Conservation (phyloP, 2,113 vertebrate species). For the Ciconia maguari region DNA sequence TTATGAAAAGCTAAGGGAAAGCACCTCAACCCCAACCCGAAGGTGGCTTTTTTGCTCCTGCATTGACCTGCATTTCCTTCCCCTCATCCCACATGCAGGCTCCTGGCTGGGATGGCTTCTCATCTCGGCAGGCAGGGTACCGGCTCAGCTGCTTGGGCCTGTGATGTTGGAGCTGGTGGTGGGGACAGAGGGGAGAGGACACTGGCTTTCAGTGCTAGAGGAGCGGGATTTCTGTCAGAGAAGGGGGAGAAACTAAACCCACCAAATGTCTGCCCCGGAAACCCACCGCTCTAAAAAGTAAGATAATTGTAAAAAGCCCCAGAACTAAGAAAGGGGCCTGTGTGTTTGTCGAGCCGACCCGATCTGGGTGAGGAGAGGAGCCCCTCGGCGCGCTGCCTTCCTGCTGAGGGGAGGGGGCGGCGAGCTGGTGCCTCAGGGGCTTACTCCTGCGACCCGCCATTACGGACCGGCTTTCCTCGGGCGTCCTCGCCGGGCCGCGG, state of each 20-base stretch:
- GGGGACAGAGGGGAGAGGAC: not conserved
- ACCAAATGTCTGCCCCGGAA: not conserved
- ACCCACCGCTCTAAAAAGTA: not conserved
- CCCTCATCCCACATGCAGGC: not conserved
- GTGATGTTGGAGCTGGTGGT: fast-evolving
- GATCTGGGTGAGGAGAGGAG: not conserved
- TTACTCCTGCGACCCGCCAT: not conserved
- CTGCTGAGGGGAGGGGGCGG: not conserved
- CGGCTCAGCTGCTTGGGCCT: not conserved
- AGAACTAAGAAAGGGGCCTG: not conserved
- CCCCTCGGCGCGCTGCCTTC: not conserved
- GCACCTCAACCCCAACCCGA: not conserved
- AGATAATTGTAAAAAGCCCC: not conserved
- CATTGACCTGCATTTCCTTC: not conserved
- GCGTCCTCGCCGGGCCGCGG: not conserved
- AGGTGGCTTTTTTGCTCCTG: not conserved
- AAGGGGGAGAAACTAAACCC: not conserved
- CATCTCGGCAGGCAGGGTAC: not conserved
- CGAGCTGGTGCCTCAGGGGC: not conserved
- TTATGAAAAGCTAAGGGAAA: not conserved
- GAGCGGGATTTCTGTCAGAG: not conserved
- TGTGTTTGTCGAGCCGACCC: not conserved
- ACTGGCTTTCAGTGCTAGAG: not conserved
- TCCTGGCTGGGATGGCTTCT: not conserved
- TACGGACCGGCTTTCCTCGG: not conserved